These are phyloP conservation scores for Pogona vitticeps DNA, from an alignment of 2,113 vertebrate species.

Conservation along the genomic window DNA sequence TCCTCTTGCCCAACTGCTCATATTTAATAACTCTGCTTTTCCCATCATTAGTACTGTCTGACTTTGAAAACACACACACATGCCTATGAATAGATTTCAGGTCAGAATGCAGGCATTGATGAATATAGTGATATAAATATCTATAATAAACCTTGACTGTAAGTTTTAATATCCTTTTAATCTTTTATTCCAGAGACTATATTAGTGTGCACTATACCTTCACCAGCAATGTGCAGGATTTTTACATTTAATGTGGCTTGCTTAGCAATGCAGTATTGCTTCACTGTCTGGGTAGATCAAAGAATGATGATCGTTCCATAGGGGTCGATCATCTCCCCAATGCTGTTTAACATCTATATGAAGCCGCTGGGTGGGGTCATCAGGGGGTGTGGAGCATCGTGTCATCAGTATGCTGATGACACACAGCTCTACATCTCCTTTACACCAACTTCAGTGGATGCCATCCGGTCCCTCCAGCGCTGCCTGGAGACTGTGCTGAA, in stretches of 20 bases:
- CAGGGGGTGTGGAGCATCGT: too few species aligned
- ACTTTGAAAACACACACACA: not conserved
- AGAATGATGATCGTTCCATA: too few species aligned
- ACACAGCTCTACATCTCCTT: too few species aligned
- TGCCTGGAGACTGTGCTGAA: too few species aligned
- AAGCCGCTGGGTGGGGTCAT: too few species aligned
- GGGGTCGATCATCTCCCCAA: too few species aligned
- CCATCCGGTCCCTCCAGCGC: too few species aligned
- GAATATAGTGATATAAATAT: not conserved
- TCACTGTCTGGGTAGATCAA: slow-evolving; percentile 56
- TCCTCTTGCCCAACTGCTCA: not conserved
- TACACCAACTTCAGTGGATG: too few species aligned
- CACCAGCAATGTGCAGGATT: slow-evolving; percentile 50
- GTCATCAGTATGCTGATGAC: too few species aligned
- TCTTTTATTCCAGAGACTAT: not conserved
- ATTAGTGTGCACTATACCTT: slow-evolving; percentile 54
- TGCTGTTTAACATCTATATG: too few species aligned
- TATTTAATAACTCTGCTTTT: slow-evolving; percentile 8
- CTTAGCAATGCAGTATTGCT: slow-evolving; percentile 55
- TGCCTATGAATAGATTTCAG: not conserved
- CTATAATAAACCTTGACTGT: not conserved
- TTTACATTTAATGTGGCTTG: slow-evolving; percentile 63
- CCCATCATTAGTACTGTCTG: not conserved
- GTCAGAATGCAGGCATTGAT: slow-evolving; percentile 30
- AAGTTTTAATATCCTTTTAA: slow-evolving; percentile 11